Evolutionary conservation across 53 echinoderm and acorn worm genomes (phyloP).

Genomic region (Temnopleurus reevesii): DNA sequence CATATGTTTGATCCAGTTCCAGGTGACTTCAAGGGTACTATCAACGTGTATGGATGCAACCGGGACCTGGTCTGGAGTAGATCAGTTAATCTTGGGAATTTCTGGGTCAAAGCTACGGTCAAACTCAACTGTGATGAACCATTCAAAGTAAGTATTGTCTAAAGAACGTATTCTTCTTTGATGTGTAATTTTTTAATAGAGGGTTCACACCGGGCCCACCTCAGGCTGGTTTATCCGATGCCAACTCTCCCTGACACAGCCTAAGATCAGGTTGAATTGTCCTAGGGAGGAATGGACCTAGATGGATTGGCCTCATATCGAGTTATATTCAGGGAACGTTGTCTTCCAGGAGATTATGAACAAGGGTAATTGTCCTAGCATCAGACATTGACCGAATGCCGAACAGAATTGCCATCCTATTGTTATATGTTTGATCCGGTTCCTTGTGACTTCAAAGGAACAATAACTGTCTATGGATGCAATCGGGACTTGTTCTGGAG

Average conservation of each 20-base stretch:
- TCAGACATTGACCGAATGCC: constrained; percentile 50
- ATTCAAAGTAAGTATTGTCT: constrained; percentile 72
- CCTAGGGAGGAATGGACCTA: too few relatives aligned
- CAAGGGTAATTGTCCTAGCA: constrained; percentile 72
- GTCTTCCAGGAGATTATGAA: too few relatives aligned
- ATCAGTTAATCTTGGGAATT: constrained; percentile 68
- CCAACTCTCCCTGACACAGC: too few relatives aligned
- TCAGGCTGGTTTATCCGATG: too few relatives aligned
- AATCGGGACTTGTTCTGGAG: constrained; percentile 71
- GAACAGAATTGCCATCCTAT: constrained; percentile 69
- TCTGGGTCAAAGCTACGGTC: constrained; percentile 76
- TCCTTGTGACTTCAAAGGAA: constrained; percentile 50
- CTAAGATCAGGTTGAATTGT: too few relatives aligned
- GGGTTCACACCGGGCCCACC: too few relatives aligned
- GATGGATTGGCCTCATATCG: too few relatives aligned
- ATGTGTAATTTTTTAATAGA: too few relatives aligned
- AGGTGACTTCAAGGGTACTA: constrained; percentile 45
- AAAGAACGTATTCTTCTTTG: too few relatives aligned
- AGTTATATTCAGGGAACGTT: too few relatives aligned
- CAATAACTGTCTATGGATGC: constrained; percentile 74
- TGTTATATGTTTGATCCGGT: constrained; percentile 74
- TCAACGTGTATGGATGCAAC: constrained; percentile 77
- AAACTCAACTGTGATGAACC: constrained; percentile 65
- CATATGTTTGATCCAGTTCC: constrained; percentile 70
- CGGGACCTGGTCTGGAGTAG: constrained; percentile 72